These are phyloP conservation scores for Andrena chrysosceles DNA, from an alignment of 2,888 invertebrate genomes.

Conservation along the genomic window DNA sequence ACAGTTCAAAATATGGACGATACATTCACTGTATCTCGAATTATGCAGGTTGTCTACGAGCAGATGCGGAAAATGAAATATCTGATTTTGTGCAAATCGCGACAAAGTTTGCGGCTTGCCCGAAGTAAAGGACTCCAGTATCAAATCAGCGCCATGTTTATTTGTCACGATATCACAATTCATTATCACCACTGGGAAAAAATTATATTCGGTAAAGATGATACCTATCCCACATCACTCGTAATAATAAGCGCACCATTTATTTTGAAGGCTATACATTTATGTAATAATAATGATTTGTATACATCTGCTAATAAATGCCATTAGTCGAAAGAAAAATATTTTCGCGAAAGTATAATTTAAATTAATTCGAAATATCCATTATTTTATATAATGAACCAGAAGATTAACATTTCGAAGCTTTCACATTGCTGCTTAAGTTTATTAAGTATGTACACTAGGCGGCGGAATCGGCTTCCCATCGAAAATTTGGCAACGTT, in stretches of 20 bases:
- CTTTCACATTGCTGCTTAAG: neutral
- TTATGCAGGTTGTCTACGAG: constrained; percentile 38
- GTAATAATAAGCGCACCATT: constrained; percentile 25
- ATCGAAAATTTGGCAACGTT: too few relatives aligned
- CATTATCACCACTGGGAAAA: constrained; percentile 79
- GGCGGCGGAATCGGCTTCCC: too few relatives aligned
- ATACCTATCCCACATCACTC: constrained; percentile 79
- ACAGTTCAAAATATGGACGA: constrained; percentile 53
- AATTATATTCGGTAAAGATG: constrained; percentile 75
- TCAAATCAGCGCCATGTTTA: constrained; percentile 79
- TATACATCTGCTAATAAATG: neutral
- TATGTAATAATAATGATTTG: constrained; percentile 5
- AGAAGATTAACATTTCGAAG: neutral
- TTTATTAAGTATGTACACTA: neutral
- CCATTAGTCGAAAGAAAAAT: neutral
- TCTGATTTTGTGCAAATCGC: constrained; percentile 47
- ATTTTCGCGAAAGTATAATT: neutral
- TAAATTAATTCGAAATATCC: neutral
- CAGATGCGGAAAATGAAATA: constrained; percentile 41
- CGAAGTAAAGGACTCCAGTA: constrained; percentile 66
- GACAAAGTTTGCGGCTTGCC: constrained; percentile 45
- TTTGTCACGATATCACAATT: constrained; percentile 78
- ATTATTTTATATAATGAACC: constrained; percentile 6
- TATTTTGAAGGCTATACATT: constrained; percentile 23
- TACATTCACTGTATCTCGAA: constrained; percentile 46